Conservation (phyloP, 2,888 invertebrate genomes). For the Panzeria rudis region DNA sequence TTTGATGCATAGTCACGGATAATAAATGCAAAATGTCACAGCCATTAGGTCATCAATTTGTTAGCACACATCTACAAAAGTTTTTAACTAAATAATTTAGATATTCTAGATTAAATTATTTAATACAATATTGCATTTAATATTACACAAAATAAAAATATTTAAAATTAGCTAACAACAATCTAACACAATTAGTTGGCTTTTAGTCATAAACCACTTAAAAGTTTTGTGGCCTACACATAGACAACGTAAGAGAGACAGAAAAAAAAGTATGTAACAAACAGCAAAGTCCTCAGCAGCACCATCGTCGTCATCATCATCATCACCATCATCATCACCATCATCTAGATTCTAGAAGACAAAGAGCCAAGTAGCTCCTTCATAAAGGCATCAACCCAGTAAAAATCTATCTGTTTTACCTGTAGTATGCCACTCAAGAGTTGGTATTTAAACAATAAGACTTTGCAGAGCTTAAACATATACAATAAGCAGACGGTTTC, state of each 20-base stretch:
- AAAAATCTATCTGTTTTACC: constrained; percentile 33
- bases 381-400: constrained; percentile 63
- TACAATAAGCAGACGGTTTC: constrained; percentile 21
- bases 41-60: constrained; percentile 62
- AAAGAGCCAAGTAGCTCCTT: constrained; percentile 54
- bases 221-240: constrained; percentile 71
- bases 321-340: constrained; percentile 11
- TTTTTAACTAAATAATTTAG: neutral
- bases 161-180: constrained; percentile 30
- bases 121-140: constrained; percentile 6
- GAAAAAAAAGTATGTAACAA: constrained; percentile 27
- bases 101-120: neutral
- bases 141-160: neutral
- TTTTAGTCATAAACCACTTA: constrained; percentile 67
- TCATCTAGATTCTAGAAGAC: neutral
- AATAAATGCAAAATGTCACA: constrained; percentile 46
- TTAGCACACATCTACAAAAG: neutral
- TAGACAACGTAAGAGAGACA: constrained; percentile 7
- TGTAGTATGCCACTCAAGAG: constrained; percentile 31
- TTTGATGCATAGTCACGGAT: constrained; percentile 18
- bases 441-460: constrained; percentile 51
- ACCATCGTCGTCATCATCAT: constrained; percentile 10
- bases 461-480: constrained; percentile 52
- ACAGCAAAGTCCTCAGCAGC: constrained; percentile 31
- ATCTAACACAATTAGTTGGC: constrained; percentile 48